Percentiles rank a stretch among this genome's conserved stretches.
Conservation (phyloP, 1,140 invertebrate species). For the Lordiphosa stackelbergi region DNA sequence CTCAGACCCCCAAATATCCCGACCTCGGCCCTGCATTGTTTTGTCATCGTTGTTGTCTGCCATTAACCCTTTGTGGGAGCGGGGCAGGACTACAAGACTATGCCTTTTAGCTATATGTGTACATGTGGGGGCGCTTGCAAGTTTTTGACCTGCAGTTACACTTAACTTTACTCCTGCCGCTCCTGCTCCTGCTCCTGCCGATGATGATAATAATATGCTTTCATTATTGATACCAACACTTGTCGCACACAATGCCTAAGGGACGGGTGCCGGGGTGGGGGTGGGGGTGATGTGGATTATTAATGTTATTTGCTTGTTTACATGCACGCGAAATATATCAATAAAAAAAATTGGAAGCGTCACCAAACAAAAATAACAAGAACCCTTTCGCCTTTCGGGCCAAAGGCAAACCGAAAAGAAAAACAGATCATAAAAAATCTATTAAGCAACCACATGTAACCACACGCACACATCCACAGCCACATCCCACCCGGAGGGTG, state of each 20-base stretch:
- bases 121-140: slow-evolving; percentile 20
- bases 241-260: slow-evolving; percentile 25
- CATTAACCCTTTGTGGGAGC: slow-evolving; percentile 28
- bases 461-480: slow-evolving; percentile 18
- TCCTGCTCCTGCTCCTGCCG: slow-evolving; percentile 12
- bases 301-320: slow-evolving; percentile 68
- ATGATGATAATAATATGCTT: slow-evolving; percentile 45
- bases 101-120: slow-evolving; percentile 2
- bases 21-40: slow-evolving; percentile 26
- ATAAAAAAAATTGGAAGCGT: slow-evolving; percentile 27
- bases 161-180: slow-evolving; percentile 41
- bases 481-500: not conserved
- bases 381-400: slow-evolving; percentile 8
- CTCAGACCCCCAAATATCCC: slow-evolving; percentile 8
- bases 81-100: not conserved
- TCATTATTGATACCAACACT: slow-evolving; percentile 66
- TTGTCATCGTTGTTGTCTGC: slow-evolving; percentile 20
- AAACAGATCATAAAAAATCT: slow-evolving; percentile 75
- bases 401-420: slow-evolving; percentile 22
- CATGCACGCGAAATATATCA: slow-evolving; percentile 59
- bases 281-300: slow-evolving; percentile 22
- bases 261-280: not conserved
- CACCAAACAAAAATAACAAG: slow-evolving; percentile 3
- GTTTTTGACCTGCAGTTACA: slow-evolving; percentile 66
- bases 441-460: slow-evolving; percentile 70